These are phyloP conservation scores for Coryphaenoides rupestris DNA, from an alignment of 2,113 vertebrate species.

Conservation along the genomic window DNA sequence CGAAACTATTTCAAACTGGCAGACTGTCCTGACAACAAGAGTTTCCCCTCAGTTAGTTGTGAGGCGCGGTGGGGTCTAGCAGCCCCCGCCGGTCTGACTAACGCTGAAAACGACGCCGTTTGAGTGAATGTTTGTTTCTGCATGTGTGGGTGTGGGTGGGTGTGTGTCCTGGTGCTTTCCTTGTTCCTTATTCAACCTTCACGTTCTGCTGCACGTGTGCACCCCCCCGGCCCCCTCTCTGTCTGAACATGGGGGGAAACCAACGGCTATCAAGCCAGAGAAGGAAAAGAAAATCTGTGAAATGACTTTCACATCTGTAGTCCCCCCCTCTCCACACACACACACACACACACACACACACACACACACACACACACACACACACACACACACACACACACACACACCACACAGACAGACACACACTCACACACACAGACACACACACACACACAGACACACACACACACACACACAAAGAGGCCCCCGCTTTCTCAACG, in stretches of 20 bases:
- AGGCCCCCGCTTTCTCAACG: neutral
- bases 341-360: slow-evolving; percentile 17
- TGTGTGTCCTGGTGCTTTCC: slow-evolving; percentile 44
- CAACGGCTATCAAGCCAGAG: slow-evolving; percentile 24
- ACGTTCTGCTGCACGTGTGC: slow-evolving; percentile 52
- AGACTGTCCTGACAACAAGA: slow-evolving; percentile 31
- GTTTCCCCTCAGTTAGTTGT: slow-evolving; percentile 28
- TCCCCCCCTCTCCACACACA: neutral
- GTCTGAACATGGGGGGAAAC: slow-evolving; percentile 21
- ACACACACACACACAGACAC: slow-evolving; percentile 16
- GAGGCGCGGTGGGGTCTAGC: slow-evolving; percentile 55
- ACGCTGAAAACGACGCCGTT: slow-evolving; percentile 37
- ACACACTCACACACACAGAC: slow-evolving; percentile 5
- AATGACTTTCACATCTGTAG: slow-evolving; percentile 45
- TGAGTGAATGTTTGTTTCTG: no score
- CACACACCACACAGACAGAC: slow-evolving; percentile 18
- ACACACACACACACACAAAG: slow-evolving; percentile 9
- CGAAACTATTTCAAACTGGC: slow-evolving; percentile 37
- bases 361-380: slow-evolving; percentile 10
- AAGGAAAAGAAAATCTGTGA: slow-evolving; percentile 38
- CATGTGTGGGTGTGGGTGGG: no score
- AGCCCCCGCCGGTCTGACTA: slow-evolving; percentile 44
- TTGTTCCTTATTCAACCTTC: slow-evolving; percentile 47
- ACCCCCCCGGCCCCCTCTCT: slow-evolving; percentile 6
- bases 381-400: slow-evolving; percentile 3